Evolutionary conservation across 2,888 invertebrate genomes (phyloP).

Genomic region (Noctua comes): DNA sequence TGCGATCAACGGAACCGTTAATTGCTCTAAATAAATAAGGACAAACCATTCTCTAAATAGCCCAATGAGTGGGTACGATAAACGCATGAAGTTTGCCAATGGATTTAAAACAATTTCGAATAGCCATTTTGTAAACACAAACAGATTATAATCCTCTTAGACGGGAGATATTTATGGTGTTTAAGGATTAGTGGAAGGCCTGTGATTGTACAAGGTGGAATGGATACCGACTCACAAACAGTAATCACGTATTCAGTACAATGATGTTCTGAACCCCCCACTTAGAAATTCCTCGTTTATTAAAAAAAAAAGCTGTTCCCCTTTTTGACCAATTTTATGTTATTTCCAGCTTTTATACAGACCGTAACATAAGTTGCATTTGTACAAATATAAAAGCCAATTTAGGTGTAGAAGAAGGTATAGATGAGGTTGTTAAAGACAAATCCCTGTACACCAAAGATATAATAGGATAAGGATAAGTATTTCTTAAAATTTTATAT

Average conservation of each 20-base stretch:
- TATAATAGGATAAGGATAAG: background rate
- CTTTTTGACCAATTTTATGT: no score
- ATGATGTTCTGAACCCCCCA: no score
- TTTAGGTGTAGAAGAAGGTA: no score
- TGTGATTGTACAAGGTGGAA: background rate
- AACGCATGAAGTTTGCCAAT: slow-evolving; percentile 18
- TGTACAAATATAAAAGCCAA: background rate
- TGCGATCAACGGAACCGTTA: slow-evolving; percentile 13
- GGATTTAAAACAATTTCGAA: background rate
- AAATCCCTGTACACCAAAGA: background rate
- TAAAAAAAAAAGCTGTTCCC: no score
- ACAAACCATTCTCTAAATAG: slow-evolving; percentile 14
- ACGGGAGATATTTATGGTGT: background rate
- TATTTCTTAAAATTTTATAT: background rate
- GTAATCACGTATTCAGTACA: no score
- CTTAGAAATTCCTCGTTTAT: no score
- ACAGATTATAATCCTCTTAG: background rate
- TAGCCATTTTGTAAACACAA: slow-evolving; percentile 6
- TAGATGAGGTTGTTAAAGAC: background rate
- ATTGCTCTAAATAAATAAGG: slow-evolving; percentile 33
- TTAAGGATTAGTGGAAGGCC: background rate
- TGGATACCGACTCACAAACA: no score
- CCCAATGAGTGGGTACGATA: slow-evolving; percentile 6
- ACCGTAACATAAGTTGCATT: background rate
- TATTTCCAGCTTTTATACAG: background rate